Percentiles rank a stretch among this genome's conserved stretches.
These are phyloP conservation scores for Thereva unica DNA, from an alignment of 2,888 invertebrate species.

Conservation along the genomic window DNA sequence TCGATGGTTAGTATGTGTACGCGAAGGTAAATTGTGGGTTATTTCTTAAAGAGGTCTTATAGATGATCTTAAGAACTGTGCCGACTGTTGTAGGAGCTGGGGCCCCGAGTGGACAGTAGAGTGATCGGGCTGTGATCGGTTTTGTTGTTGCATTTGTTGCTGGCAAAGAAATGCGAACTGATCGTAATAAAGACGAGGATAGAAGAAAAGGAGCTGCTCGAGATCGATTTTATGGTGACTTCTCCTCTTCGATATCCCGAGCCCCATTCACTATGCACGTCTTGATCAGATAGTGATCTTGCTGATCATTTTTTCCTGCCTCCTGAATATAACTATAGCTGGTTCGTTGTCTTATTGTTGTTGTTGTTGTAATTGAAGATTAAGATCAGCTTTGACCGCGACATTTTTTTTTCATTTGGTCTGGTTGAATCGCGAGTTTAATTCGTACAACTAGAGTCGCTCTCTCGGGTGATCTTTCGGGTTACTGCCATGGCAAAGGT, in stretches of 20 bases:
- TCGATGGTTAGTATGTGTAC: conserved; percentile 5
- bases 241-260: conserved; percentile 3
- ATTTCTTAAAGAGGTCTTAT: neutral
- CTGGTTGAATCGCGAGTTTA: conserved; percentile 19
- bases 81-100: conserved; percentile 6
- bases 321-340: conserved; percentile 23
- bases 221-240: conserved; percentile 29
- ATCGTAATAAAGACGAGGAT: conserved; percentile 27
- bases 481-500: conserved; percentile 15
- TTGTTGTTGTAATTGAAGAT: conserved; percentile 35
- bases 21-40: too few species aligned
- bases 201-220: conserved; percentile 18
- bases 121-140: conserved; percentile 9
- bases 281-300: conserved; percentile 34
- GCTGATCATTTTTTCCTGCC: conserved; percentile 22
- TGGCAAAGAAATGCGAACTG: conserved; percentile 16
- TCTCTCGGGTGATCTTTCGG: conserved; percentile 23
- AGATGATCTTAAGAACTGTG: conserved; percentile 24
- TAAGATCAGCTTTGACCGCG: conserved; percentile 37
- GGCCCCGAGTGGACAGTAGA: conserved; percentile 13
- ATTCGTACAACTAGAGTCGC: conserved; percentile 22
- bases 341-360: conserved; percentile 26
- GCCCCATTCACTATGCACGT: conserved; percentile 28
- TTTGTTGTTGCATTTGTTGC: neutral
- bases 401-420: conserved; percentile 33